Evolutionary conservation across 2,797 vertebrate genomes (phyloP).

Genomic region (Muraenolepis orangiensis): DNA sequence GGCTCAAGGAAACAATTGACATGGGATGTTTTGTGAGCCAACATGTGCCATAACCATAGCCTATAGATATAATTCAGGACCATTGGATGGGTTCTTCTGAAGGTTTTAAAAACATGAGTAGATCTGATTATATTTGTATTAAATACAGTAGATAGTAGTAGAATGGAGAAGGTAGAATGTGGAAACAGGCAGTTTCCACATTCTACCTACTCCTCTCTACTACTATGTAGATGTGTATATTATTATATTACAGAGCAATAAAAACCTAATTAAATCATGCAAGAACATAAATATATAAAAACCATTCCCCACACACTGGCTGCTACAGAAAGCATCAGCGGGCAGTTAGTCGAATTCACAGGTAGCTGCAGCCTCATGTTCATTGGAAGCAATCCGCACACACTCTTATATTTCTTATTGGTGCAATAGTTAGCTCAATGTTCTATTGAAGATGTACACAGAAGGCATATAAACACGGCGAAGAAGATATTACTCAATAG

Average conservation of each 20-base stretch:
- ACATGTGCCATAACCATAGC: neutral
- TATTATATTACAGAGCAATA: neutral
- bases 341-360: neutral
- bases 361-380: neutral
- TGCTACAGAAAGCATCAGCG: neutral
- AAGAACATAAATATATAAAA: neutral
- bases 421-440: neutral
- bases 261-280: neutral
- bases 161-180: no score
- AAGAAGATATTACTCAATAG: no score
- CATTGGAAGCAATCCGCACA: neutral
- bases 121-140: no score
- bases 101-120: neutral
- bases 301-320: neutral
- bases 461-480: no score
- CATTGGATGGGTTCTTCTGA: neutral
- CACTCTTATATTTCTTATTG: neutral
- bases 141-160: no score
- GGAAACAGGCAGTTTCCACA: no score
- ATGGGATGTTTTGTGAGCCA: neutral
- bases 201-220: no score
- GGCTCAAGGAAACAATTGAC: conserved; percentile 32
- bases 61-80: neutral
- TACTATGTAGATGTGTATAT: no score
- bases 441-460: neutral